Evolutionary conservation across 2,888 invertebrate genomes (phyloP).

Genomic region (Spisula subtruncata): DNA sequence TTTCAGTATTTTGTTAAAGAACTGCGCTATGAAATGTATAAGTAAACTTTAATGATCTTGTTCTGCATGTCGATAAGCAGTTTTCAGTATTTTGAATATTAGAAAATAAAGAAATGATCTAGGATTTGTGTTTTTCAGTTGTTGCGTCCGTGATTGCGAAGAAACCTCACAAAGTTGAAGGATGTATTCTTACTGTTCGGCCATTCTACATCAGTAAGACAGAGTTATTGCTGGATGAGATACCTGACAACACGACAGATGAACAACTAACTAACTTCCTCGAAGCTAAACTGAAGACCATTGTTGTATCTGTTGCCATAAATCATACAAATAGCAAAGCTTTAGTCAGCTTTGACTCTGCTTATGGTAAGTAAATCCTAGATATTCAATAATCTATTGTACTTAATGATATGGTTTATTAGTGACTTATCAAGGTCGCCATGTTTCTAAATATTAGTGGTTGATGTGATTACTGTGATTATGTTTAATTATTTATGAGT

Average conservation of each 20-base stretch:
- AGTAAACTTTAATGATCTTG: too few relatives aligned
- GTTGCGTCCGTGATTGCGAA: conserved; percentile 21
- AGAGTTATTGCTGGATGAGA: conserved; percentile 47
- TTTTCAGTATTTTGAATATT: background rate
- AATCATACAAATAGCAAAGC: conserved; percentile 53
- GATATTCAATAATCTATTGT: too few relatives aligned
- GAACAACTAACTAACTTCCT: conserved; percentile 54
- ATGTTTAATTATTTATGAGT: too few relatives aligned
- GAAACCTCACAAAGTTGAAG: conserved; percentile 32
- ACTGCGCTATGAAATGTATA: too few relatives aligned
- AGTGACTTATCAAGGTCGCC: too few relatives aligned
- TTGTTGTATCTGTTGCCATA: conserved; percentile 2
- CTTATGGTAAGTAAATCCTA: conserved; percentile 34
- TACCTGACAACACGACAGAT: conserved; percentile 34
- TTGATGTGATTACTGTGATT: too few relatives aligned
- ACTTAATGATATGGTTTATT: too few relatives aligned
- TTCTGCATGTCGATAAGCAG: too few relatives aligned
- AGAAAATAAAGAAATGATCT: too few relatives aligned
- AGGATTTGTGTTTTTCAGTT: conserved; percentile 36
- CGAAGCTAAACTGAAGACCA: conserved; percentile 51
- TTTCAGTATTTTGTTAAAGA: too few relatives aligned
- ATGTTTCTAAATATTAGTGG: too few relatives aligned
- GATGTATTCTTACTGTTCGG: conserved; percentile 21
- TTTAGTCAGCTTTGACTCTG: conserved; percentile 36
- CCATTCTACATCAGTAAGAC: conserved; percentile 54